phyloP scores from a whole-genome alignment of 2,797 vertebrate genomes.

The Arctocebus calabarensis region DNA sequence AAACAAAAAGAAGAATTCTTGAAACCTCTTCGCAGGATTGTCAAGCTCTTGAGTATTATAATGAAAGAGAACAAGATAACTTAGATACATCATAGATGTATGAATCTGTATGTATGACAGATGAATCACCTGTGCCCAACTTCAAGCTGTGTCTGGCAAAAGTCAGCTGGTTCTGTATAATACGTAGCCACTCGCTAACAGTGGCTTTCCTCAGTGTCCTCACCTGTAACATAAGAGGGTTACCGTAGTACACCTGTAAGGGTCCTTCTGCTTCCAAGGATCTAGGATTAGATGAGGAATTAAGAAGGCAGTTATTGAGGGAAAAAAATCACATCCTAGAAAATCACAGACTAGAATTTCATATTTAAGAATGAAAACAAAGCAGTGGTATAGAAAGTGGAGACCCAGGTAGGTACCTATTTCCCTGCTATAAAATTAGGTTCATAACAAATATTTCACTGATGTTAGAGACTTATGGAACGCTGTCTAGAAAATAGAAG shows the following conservation, averaged over 20 bases:
- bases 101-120: too few species aligned
- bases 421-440: neutral
- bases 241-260: neutral
- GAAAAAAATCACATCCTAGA: neutral
- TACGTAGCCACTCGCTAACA: neutral
- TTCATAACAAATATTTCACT: neutral
- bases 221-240: neutral
- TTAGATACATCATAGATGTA: neutral
- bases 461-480: neutral
- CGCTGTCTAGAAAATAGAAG: neutral
- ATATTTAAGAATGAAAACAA: neutral
- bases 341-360: neutral
- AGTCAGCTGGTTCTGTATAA: neutral
- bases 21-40: neutral
- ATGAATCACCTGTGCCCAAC: neutral
- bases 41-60: neutral
- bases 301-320: neutral
- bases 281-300: neutral
- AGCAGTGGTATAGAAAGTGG: neutral
- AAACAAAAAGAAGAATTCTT: neutral
- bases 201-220: neutral
- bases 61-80: neutral
- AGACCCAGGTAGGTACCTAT: neutral
- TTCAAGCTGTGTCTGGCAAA: neutral
- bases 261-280: neutral